Percentiles rank a stretch among this genome's conserved stretches.
Evolutionary conservation across 2,797 vertebrate species (phyloP).

Genomic region (Antrozous pallidus): DNA sequence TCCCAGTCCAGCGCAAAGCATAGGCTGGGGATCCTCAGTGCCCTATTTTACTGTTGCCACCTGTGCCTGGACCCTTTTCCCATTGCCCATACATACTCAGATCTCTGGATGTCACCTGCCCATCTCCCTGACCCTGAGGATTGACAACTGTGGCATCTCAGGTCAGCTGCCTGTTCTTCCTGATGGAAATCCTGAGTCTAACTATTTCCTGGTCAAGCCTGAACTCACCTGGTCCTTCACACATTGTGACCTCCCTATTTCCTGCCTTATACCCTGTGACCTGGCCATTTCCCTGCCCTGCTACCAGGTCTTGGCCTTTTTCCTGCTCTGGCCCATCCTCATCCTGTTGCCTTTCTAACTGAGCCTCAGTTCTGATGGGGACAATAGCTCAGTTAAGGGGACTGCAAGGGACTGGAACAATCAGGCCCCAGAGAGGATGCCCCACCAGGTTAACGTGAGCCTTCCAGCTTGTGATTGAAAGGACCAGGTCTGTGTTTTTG

Average conservation of each 20-base stretch:
- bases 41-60: fast-evolving
- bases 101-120: background rate
- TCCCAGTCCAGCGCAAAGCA: background rate
- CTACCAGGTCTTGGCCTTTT: background rate
- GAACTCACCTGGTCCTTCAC: background rate
- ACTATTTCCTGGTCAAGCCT: background rate
- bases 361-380: background rate
- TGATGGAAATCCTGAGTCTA: background rate
- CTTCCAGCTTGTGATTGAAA: background rate
- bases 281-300: background rate
- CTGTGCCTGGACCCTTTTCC: too few species aligned
- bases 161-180: background rate
- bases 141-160: background rate
- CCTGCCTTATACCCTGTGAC: background rate
- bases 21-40: fast-evolving
- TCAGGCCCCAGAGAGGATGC: background rate
- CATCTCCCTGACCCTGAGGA: background rate
- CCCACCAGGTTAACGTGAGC: background rate
- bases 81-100: background rate
- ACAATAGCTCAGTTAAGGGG: background rate
- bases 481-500: background rate
- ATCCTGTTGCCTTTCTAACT: background rate
- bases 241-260: background rate
- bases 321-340: background rate
- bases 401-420: background rate